phyloP scores from a whole-genome alignment of 2,888 invertebrate genomes.

The Amphiduros pacificus region DNA sequence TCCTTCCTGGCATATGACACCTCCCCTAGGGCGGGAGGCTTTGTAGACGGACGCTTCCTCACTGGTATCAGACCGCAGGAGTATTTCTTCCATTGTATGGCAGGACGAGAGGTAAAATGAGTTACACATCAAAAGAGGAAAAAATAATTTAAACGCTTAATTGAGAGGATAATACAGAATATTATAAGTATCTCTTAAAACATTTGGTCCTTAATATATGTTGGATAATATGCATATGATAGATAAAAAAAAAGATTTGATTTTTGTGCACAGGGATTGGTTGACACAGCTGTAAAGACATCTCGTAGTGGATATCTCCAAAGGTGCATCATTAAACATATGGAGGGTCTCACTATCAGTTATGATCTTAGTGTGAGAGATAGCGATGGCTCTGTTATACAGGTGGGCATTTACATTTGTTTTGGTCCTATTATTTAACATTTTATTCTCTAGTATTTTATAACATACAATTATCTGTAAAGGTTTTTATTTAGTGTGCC shows the following conservation, averaged over 20 bases:
- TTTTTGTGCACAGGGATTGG: constrained; percentile 88
- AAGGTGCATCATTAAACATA: constrained; percentile 93
- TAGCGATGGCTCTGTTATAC: constrained; percentile 88
- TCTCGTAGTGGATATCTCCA: constrained; percentile 97
- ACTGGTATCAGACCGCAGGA: constrained; percentile 98
- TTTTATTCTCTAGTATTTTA: background rate
- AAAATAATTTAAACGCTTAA: background rate
- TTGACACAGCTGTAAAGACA: constrained; percentile 99
- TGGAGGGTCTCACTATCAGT: constrained; percentile 89
- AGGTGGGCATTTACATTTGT: constrained; percentile 65
- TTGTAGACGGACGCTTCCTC: constrained; percentile 93
- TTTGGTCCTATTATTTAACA: background rate
- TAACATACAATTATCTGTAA: background rate
- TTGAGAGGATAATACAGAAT: no score
- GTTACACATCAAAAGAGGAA: background rate
- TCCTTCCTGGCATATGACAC: constrained; percentile 87
- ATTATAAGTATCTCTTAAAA: no score
- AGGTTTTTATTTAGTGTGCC: background rate
- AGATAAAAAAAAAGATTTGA: no score
- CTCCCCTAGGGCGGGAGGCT: constrained; percentile 91
- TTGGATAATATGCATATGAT: no score
- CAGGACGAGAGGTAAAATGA: constrained; percentile 93
- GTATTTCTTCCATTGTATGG: constrained; percentile 99
- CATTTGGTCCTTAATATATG: no score
- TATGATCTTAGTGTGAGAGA: constrained; percentile 97